Evolutionary conservation across 2,113 vertebrate genomes (phyloP), one percentile per base, ranked within the genome.

Genomic region (Nyctibius bracteatus): DNA sequence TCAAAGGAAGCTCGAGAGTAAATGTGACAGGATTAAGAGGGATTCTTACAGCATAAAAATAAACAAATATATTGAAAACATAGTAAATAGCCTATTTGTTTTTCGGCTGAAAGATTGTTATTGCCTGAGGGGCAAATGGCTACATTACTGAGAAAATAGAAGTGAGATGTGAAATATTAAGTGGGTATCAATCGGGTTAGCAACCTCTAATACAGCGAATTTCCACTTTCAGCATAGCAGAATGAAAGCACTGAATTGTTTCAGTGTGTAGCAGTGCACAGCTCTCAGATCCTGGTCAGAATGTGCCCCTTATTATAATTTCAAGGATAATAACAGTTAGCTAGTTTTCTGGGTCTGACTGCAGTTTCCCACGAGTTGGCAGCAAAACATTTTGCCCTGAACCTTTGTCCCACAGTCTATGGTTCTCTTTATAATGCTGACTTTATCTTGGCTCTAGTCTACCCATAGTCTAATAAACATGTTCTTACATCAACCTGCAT

Each of bases 31-130:
- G 96, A 88, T 94, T 94, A 94, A 80, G 90, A 93, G 81, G 91
- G 86, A 90, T 95, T 89, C 79, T 75, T 96, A 65, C 12, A 35
- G 71, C 91, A 51, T 88, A 96, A 94, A 97, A 97, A 96, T 94
- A 96, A 95, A 35, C 54, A 95, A 97, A 96, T 95, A 81, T 43
- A 92, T 67, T 68, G 77, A 96, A 97, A 95, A 96, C 81, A 52
- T 81, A 84, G 91, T 96, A 92, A 96, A 97, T 79, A 95, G 81
- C 33, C 37, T 91, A 3, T 75, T 91, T 94, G 88, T 44, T 82
- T 96, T 88, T 39, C 72, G 51, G 35, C 90, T 81, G 90, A 75
- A 92, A 77, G 82, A 68, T 74, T 4, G 4, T 92, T 89, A 51
- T 28, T 27, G 2, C 81, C 77, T 52, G 72, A 71, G 78, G 68